These are phyloP conservation scores for Rugalucina vietnamica DNA, from an alignment of 2,888 invertebrate genomes.

Conservation along the genomic window DNA sequence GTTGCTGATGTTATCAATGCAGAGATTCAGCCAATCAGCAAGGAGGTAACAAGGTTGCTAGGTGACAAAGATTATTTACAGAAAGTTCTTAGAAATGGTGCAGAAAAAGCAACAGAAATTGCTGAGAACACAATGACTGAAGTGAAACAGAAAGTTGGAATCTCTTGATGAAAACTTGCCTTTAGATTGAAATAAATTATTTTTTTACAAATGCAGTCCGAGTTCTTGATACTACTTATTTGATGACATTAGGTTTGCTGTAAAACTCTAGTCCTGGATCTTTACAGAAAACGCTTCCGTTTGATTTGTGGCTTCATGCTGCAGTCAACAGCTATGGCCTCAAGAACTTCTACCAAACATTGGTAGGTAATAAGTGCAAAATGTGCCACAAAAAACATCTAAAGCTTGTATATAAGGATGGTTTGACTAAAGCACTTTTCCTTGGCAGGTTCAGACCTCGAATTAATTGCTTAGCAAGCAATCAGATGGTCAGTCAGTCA, in stretches of 20 bases:
- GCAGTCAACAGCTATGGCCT: background rate
- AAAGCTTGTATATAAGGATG: too few species aligned
- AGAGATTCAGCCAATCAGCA: constrained; percentile 89
- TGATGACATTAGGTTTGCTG: background rate
- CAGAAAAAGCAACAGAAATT: constrained; percentile 87
- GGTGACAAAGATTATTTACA: constrained; percentile 87
- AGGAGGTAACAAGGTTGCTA: constrained; percentile 86
- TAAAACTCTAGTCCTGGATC: background rate
- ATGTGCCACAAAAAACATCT: too few species aligned
- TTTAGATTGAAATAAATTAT: background rate
- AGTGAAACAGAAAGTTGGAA: constrained; percentile 88
- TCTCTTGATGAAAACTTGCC: background rate
- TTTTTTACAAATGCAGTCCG: background rate
- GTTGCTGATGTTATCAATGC: constrained; percentile 90
- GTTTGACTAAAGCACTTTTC: too few species aligned
- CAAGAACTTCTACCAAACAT: background rate
- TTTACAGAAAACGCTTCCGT: background rate
- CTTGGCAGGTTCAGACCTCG: too few species aligned
- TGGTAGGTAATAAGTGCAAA: too few species aligned
- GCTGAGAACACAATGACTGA: constrained; percentile 88
- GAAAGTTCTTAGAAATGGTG: constrained; percentile 88
- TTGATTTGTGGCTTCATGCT: background rate
- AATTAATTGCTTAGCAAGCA: too few species aligned
- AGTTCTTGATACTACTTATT: background rate
- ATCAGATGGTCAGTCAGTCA: too few species aligned